A percentile compares a stretch with the other conserved stretches of the same genome.
Evolutionary conservation across 2,888 invertebrate genomes (phyloP).

Genomic region (Eupithecia subumbrata): DNA sequence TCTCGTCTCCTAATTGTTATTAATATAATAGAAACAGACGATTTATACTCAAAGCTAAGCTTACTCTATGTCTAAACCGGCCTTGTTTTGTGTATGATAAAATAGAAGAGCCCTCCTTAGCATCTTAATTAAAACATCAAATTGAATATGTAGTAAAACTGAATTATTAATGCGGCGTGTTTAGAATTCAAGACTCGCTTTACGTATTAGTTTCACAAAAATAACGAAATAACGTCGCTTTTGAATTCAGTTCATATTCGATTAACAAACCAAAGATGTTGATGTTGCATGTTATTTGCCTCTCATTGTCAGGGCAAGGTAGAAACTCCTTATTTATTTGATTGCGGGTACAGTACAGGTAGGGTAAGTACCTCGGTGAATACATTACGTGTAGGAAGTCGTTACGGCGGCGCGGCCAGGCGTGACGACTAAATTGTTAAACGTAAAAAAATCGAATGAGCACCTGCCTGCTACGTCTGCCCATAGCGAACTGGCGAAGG

Average conservation of each 20-base stretch:
- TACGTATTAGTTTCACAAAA: conserved; percentile 18
- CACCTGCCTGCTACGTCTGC: conserved; percentile 29
- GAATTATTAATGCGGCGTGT: conserved; percentile 7
- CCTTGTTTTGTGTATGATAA: not conserved
- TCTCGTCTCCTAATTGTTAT: not conserved
- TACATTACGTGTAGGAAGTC: conserved; percentile 30
- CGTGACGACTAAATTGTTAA: conserved; percentile 35
- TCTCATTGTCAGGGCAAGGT: not conserved
- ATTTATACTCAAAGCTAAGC: not conserved
- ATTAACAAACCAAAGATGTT: conserved; percentile 5
- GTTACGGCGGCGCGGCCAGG: conserved; percentile 27
- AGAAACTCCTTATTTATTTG: not conserved
- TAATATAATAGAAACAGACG: not conserved
- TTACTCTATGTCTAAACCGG: not conserved
- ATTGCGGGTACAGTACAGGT: conserved; percentile 16
- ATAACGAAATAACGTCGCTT: conserved; percentile 8
- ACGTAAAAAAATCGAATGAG: conserved; percentile 24
- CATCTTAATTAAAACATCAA: not conserved
- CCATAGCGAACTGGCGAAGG: conserved; percentile 18
- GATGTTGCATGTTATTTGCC: not conserved
- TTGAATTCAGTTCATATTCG: not conserved
- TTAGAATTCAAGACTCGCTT: conserved; percentile 8
- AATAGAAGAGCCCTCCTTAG: not conserved
- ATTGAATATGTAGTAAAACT: conserved; percentile 3
- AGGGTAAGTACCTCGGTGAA: conserved; percentile 13